phyloP scores from a whole-genome alignment of 2,797 vertebrate genomes.

The Phalanger gymnotis region DNA sequence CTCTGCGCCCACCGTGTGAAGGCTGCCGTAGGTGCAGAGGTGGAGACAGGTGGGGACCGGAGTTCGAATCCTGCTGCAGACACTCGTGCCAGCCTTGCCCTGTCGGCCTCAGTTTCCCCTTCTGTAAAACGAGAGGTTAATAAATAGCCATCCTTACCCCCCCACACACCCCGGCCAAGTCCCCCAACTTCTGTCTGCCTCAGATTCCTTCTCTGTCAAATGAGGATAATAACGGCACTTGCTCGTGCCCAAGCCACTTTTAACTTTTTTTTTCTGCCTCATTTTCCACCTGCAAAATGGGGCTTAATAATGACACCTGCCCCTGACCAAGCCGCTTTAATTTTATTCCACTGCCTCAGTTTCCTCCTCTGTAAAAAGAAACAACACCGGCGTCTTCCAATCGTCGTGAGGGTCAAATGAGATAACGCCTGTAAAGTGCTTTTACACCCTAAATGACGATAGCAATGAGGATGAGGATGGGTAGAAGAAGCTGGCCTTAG shows the following conservation, averaged over 20 bases:
- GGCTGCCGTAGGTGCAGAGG: accelerated
- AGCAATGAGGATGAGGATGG: background rate
- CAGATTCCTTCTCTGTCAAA: background rate
- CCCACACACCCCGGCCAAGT: background rate
- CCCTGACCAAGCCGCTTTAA: background rate
- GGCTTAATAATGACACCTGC: background rate
- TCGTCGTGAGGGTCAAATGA: background rate
- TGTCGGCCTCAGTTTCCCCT: background rate
- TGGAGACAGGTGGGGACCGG: accelerated
- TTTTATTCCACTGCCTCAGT: background rate
- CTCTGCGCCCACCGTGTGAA: accelerated
- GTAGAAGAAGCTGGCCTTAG: background rate
- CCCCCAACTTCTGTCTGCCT: background rate
- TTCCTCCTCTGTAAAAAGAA: background rate
- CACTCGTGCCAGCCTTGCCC: accelerated
- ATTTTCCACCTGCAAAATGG: background rate
- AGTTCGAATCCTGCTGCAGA: accelerated
- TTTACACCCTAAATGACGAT: background rate
- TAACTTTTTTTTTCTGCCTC: background rate
- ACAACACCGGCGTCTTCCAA: background rate
- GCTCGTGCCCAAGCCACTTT: no score
- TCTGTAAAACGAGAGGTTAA: background rate
- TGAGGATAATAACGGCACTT: background rate
- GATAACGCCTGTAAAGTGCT: background rate
- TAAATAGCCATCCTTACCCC: background rate